Conservation (phyloP, 2,113 vertebrate species). For the Phylloscopus trochiloides region DNA sequence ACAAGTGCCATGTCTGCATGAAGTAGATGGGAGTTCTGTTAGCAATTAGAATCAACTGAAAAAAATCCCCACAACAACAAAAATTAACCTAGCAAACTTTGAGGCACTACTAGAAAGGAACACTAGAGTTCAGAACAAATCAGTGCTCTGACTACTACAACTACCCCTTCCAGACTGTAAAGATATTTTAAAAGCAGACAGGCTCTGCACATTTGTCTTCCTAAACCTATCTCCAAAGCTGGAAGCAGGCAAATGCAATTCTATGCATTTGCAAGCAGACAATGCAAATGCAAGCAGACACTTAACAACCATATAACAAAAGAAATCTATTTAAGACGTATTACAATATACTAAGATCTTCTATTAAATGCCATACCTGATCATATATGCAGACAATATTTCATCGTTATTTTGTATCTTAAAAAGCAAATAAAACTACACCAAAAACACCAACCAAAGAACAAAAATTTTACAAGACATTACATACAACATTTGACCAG, state of each 20-base stretch:
- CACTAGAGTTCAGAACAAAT: neutral
- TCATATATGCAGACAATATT: neutral
- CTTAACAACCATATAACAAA: neutral
- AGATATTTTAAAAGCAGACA: neutral
- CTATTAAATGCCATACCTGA: neutral
- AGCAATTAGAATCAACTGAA: neutral
- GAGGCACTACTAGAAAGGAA: neutral
- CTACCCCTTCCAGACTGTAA: neutral
- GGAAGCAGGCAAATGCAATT: neutral
- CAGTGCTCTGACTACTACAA: neutral
- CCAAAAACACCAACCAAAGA: neutral
- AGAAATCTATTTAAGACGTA: neutral
- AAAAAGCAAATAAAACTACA: neutral
- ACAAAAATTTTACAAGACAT: neutral
- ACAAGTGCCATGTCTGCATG: neutral
- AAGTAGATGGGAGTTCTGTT: neutral
- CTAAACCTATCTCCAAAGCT: neutral
- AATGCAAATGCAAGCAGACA: neutral
- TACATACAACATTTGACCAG: neutral
- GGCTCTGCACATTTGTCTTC: neutral
- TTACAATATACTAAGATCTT: neutral
- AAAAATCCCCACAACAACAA: neutral
- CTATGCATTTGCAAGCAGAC: neutral
- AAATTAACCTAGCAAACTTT: neutral
- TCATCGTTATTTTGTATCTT: neutral